These are phyloP conservation scores for Discoglossus pictus DNA, from an alignment of 2,797 vertebrate genomes.

Conservation along the genomic window DNA sequence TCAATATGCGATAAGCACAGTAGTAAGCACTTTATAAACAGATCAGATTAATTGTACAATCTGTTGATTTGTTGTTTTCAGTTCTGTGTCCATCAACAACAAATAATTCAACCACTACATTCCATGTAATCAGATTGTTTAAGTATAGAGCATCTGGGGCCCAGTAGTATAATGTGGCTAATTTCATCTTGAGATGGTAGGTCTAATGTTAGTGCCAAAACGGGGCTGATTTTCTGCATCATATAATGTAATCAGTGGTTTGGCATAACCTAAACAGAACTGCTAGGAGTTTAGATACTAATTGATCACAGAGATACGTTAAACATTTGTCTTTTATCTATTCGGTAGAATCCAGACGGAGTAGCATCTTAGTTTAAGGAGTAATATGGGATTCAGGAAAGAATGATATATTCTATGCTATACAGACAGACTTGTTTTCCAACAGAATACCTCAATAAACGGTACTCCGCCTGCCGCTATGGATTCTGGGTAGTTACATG, in stretches of 20 bases:
- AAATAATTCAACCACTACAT: too few species aligned
- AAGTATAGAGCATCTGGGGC: conserved; percentile 4
- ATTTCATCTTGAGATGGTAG: conserved; percentile 10
- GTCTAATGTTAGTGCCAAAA: conserved; percentile 15
- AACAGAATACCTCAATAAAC: too few species aligned
- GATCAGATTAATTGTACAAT: too few species aligned
- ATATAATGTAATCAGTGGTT: conserved; percentile 28
- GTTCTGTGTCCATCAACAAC: too few species aligned
- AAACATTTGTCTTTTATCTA: neutral
- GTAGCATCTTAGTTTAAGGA: neutral
- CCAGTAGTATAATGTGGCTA: conserved; percentile 14
- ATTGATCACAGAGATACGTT: neutral
- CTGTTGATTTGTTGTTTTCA: too few species aligned
- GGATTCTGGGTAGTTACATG: too few species aligned
- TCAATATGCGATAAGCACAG: too few species aligned
- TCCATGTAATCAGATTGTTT: conserved; percentile 11
- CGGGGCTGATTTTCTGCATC: neutral
- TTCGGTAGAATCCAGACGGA: too few species aligned
- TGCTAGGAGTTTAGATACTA: conserved; percentile 4
- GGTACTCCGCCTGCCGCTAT: too few species aligned
- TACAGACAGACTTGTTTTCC: neutral
- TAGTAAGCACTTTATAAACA: too few species aligned
- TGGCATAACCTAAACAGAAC: conserved; percentile 6
- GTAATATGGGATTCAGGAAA: neutral
- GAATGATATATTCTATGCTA: neutral